Evolutionary conservation across 2,888 invertebrate genomes (phyloP), one percentile per base, ranked within the genome.

Genomic region (Tinea trinotella): DNA sequence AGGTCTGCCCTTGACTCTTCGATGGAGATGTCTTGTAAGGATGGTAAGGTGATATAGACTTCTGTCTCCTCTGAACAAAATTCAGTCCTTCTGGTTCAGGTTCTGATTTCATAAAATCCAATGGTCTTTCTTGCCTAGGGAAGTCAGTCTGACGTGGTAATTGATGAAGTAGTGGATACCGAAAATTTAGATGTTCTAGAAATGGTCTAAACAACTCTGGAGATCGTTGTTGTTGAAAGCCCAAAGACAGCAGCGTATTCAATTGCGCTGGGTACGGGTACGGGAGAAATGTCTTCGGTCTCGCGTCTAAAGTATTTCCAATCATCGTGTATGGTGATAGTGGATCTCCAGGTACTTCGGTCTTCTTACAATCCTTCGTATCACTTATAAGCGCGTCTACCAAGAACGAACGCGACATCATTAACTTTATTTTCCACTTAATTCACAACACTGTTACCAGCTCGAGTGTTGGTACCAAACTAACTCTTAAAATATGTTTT

Each of bases 371-470:
- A 56, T 85, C 82, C 61, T 90, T 89, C 44, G 89, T 84, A 56
- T 89, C 89, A 80, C 90, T 91, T 60, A 95, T 92, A 55, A 95
- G 76, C 53, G 94, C 91, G 67, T 94, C 94, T 67, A 95, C 93
- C 55, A 93, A 74, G 68, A 95, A 95, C 60, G 93, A 94, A 61
- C 93, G 90, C 57, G 94, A 94, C 93, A 94, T 94, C n/a, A n/a
- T n/a, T n/a, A n/a, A n/a, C n/a, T n/a, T n/a, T n/a, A n/a, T n/a
- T 63, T 81, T 88, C 60, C 54, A 17, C 15, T 19, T n/a, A 34
- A 12, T 30, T 34, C 55, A 50, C 34, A 53, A 57, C 57, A 59
- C 52, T 57, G 62, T 61, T 62, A 61, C 61, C 73, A 59, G 62
- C 61, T 54, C 65, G 68, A 63, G 65, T 74, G 67, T 63, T 64